Evolutionary conservation across 2,888 invertebrate species (phyloP).

Genomic region (Rhodophaea formosa): DNA sequence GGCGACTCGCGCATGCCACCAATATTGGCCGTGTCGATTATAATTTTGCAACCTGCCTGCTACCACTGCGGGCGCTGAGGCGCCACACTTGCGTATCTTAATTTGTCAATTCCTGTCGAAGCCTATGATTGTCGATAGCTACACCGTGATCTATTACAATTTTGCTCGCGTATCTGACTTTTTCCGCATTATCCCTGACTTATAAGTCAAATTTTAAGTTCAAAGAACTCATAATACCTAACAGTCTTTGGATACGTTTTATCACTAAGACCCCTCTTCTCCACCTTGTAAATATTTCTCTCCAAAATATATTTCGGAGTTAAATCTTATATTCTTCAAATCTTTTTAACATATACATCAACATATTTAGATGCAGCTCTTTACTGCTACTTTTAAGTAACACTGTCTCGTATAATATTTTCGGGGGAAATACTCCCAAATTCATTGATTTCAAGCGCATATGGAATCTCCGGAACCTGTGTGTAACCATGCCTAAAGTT

Average conservation of each 20-base stretch:
- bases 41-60: constrained; percentile 40
- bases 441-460: constrained; percentile 28
- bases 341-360: constrained; percentile 57
- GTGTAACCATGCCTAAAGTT: not conserved
- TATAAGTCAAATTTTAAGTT: constrained; percentile 68
- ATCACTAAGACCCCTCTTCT: constrained; percentile 77
- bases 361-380: constrained; percentile 52
- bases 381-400: constrained; percentile 46
- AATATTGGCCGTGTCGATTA: constrained; percentile 31
- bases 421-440: constrained; percentile 32
- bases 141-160: constrained; percentile 56
- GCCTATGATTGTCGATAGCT: constrained; percentile 61
- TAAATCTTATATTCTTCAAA: constrained; percentile 57
- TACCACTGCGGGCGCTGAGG: constrained; percentile 41
- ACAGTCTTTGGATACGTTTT: constrained; percentile 78
- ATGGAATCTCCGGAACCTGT: constrained; percentile 25
- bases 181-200: constrained; percentile 69
- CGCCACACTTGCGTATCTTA: constrained; percentile 51
- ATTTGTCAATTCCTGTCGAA: constrained; percentile 57
- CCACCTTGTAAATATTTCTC: constrained; percentile 77
- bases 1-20: constrained; percentile 39
- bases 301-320: constrained; percentile 79
- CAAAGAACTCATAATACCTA: constrained; percentile 76
- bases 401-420: constrained; percentile 38
- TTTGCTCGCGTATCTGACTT: constrained; percentile 68